Conservation (phyloP, 2,888 invertebrate genomes). For the Junonia oenone region DNA sequence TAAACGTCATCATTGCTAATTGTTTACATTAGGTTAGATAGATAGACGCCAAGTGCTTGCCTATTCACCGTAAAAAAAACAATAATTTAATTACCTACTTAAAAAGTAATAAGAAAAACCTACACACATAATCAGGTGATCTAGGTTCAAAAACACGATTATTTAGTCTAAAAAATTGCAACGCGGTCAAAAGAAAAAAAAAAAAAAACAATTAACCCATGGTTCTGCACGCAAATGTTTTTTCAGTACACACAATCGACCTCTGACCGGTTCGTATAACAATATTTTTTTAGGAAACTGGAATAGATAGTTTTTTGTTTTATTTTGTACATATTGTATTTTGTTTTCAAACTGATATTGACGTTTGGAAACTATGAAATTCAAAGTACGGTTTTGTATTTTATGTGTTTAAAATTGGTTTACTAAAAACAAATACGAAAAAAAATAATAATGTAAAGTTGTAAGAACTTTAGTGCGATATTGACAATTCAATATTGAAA, state of each 20-base stretch:
- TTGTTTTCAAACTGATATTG: background rate
- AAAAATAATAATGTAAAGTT: too few species aligned
- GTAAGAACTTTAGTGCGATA: too few species aligned
- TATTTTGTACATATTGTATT: constrained; percentile 2
- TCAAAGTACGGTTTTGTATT: background rate
- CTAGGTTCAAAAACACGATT: background rate
- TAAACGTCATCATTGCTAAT: too few species aligned
- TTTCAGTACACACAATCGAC: background rate
- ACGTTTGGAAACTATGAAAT: background rate
- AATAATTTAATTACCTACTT: too few species aligned
- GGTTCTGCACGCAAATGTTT: background rate
- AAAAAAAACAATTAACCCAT: background rate
- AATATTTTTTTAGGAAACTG: constrained; percentile 23
- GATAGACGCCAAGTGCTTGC: too few species aligned
- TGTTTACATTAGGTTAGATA: too few species aligned
- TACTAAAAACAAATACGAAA: too few species aligned
- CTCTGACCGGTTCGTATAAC: constrained; percentile 1
- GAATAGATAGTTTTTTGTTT: constrained; percentile 4
- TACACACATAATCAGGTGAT: too few species aligned
- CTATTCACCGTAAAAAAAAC: too few species aligned
- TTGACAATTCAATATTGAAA: too few species aligned
- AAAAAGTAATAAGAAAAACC: too few species aligned
- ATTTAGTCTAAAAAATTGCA: background rate
- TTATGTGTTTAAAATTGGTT: background rate
- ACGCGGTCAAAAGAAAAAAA: background rate